Conservation (phyloP, 2,888 invertebrate genomes). For the Flexamia atlantica region DNA sequence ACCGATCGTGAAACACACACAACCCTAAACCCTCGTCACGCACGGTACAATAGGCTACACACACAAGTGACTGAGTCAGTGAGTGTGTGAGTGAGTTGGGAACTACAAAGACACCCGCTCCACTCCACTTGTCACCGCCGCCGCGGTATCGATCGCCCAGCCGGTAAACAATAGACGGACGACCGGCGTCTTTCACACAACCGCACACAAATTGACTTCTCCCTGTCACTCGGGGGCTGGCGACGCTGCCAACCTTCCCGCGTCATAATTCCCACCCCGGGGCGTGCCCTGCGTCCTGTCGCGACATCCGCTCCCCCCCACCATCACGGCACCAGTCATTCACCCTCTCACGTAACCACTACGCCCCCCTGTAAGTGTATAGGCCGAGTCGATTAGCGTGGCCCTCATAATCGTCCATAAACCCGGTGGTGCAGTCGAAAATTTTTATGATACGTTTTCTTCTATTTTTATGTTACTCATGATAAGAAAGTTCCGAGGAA, state of each 20-base stretch:
- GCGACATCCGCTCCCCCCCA: conserved; percentile 12
- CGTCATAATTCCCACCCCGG: conserved; percentile 24
- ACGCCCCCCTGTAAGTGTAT: no score
- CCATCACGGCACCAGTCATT: conserved; percentile 31
- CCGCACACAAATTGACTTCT: conserved; percentile 55
- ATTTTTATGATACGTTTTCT: no score
- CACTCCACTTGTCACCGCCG: conserved; percentile 18
- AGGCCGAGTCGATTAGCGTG: no score
- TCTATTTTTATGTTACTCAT: no score
- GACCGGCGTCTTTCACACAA: conserved; percentile 44
- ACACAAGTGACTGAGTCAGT: no score
- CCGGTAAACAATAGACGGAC: conserved; percentile 44
- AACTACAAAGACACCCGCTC: conserved; percentile 9
- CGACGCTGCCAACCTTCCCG: conserved; percentile 1
- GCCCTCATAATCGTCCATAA: no score
- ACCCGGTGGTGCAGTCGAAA: no score
- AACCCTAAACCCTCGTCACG: no score
- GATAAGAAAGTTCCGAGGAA: no score
- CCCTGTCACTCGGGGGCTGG: background rate
- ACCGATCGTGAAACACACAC: no score
- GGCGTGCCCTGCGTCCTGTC: conserved; percentile 41
- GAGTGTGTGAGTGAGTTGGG: no score
- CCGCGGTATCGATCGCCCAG: conserved; percentile 3
- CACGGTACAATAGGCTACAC: no score
- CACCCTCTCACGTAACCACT: background rate